phyloP scores from a whole-genome alignment of 37 sponge, comb jelly and placozoan genomes.

The Theonella swinhoei region DNA sequence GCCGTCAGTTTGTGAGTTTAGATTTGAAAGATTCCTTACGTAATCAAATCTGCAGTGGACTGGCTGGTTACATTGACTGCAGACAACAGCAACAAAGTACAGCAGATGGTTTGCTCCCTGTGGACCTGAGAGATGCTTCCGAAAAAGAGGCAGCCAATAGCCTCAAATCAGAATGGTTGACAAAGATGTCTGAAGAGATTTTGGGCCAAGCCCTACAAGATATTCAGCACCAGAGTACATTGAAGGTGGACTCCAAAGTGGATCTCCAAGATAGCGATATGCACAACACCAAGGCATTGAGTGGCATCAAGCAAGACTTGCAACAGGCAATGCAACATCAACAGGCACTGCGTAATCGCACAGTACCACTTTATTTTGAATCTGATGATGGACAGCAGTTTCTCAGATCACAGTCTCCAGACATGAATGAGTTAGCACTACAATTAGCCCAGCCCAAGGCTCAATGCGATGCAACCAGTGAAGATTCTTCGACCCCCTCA shows the following conservation, averaged over 20 bases:
- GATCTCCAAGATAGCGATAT: not conserved
- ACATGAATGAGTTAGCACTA: slow-evolving; percentile 29
- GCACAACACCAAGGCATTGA: not conserved
- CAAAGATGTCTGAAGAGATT: not conserved
- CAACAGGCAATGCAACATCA: slow-evolving; percentile 47
- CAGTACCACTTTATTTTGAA: slow-evolving; percentile 75
- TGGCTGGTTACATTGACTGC: slow-evolving; percentile 47
- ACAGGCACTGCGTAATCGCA: slow-evolving; percentile 39
- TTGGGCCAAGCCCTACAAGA: not conserved
- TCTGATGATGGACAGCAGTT: slow-evolving; percentile 51
- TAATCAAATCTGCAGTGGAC: not conserved
- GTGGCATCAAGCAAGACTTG: slow-evolving; percentile 14
- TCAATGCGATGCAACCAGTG: not conserved
- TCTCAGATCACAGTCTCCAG: slow-evolving; percentile 37
- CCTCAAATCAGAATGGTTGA: not conserved
- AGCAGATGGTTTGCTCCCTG: slow-evolving; percentile 26
- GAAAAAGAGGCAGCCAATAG: slow-evolving; percentile 25
- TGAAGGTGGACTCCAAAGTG: not conserved
- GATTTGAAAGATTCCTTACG: not conserved
- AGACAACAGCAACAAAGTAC: slow-evolving; percentile 15
- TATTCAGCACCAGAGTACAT: not conserved
- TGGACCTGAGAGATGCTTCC: slow-evolving; percentile 10
- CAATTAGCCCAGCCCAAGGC: slow-evolving; percentile 34
- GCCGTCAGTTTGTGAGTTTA: slow-evolving; percentile 50
- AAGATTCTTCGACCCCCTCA: slow-evolving; percentile 19